A percentile compares a stretch with the other conserved stretches of the same genome.
phyloP scores from a whole-genome alignment of 2,797 vertebrate genomes.

The Megalops cyprinoides region DNA sequence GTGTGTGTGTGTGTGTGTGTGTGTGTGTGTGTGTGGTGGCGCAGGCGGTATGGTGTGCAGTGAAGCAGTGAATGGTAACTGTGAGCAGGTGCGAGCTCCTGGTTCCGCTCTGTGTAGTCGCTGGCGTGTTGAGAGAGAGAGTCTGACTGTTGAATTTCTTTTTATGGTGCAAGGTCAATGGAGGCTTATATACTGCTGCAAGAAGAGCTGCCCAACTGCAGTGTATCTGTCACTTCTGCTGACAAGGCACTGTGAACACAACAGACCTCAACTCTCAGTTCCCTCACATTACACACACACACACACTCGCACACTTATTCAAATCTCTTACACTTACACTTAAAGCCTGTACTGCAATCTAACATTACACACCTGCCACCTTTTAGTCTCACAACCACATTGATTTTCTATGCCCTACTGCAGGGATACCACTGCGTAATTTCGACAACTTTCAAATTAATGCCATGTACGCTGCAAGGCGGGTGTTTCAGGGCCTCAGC shows the following conservation, averaged over 20 bases:
- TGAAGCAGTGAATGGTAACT: not conserved
- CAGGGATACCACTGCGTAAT: not conserved
- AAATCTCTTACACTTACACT: not conserved
- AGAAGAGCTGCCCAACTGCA: not conserved
- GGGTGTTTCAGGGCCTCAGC: not conserved
- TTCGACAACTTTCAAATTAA: not conserved
- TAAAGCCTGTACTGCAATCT: too few species aligned
- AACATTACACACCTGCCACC: too few species aligned
- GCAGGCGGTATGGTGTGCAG: slow-evolving; percentile 19
- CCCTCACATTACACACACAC: slow-evolving; percentile 30
- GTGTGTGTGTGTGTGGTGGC: slow-evolving; percentile 6
- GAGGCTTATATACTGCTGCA: not conserved
- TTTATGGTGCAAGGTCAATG: not conserved
- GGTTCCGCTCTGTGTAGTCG: not conserved
- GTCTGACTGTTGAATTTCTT: not conserved
- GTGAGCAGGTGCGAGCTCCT: not conserved
- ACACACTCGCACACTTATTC: not conserved
- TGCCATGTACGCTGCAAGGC: not conserved
- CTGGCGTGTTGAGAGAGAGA: not conserved
- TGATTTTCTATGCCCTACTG: too few species aligned
- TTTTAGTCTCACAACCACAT: too few species aligned
- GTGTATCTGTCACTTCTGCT: slow-evolving; percentile 8
- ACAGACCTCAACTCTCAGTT: not conserved
- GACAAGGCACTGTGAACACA: not conserved
- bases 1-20: slow-evolving; percentile 26